A percentile compares a stretch with the other conserved stretches of the same genome.
Evolutionary conservation across 2,888 invertebrate genomes (phyloP).

Genomic region (Epinotia bilunana): DNA sequence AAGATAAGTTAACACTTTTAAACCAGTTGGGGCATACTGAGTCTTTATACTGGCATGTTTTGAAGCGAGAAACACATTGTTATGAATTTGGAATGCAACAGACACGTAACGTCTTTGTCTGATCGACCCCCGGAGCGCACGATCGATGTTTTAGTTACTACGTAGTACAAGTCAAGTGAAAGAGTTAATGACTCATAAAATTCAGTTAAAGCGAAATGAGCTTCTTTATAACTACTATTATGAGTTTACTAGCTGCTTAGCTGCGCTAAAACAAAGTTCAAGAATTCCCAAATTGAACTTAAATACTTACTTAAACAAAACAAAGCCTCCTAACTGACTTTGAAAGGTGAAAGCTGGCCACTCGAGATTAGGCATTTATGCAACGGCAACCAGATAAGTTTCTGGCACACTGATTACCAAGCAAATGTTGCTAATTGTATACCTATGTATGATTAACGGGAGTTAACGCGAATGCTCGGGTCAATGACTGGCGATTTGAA

Average conservation of each 20-base stretch:
- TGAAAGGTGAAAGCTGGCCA: neutral
- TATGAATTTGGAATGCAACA: too few species aligned
- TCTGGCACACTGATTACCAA: neutral
- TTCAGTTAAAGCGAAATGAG: too few species aligned
- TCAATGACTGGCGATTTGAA: conserved; percentile 4
- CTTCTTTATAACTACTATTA: neutral
- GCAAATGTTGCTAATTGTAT: neutral
- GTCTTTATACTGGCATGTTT: too few species aligned
- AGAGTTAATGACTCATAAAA: too few species aligned
- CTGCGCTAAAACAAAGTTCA: neutral
- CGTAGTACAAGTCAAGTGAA: too few species aligned
- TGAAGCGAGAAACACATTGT: too few species aligned
- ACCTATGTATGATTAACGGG: neutral
- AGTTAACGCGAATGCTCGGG: neutral
- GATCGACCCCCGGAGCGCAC: too few species aligned
- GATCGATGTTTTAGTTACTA: too few species aligned
- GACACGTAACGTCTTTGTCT: too few species aligned
- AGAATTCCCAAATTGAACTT: neutral
- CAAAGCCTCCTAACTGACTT: neutral
- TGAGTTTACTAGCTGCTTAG: neutral
- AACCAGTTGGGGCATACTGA: too few species aligned
- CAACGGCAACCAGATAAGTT: neutral
- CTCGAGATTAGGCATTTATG: neutral
- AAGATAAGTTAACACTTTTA: too few species aligned
- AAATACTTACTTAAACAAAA: neutral